phyloP scores from a whole-genome alignment of 2,797 vertebrate species.

The Peromyscus attwateri region DNA sequence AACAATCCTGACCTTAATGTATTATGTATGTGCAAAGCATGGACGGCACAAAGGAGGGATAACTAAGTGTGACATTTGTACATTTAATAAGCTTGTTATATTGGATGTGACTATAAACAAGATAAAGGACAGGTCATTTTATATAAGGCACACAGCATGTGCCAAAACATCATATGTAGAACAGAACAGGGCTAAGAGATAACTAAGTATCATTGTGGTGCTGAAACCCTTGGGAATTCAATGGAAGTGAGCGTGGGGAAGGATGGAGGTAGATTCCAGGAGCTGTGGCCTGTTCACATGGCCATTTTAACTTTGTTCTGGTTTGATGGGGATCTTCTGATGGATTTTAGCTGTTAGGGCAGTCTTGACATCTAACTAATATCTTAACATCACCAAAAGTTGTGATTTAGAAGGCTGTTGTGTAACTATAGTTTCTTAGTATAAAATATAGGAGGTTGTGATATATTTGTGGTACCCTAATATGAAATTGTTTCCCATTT shows the following conservation, averaged over 20 bases:
- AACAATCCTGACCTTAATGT: not conserved
- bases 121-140: not conserved
- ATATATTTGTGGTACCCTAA: not conserved
- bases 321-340: not conserved
- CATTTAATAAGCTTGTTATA: conserved; percentile 17
- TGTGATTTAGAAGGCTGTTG: not conserved
- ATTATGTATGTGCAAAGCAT: not conserved
- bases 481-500: not conserved
- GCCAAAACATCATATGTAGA: not conserved
- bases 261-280: not conserved
- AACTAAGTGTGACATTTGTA: not conserved
- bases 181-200: not conserved
- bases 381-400: not conserved
- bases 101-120: not conserved
- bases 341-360: not conserved
- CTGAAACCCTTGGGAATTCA: not conserved
- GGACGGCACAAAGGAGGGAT: not conserved
- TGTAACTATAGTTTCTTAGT: conserved; percentile 2
- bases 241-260: not conserved
- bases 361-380: not conserved
- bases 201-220: not conserved
- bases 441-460: not conserved
- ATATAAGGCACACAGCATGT: not conserved
- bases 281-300: not conserved
- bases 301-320: not conserved